Percentiles rank a stretch among this genome's conserved stretches.
These are phyloP conservation scores for Trachelus troglodyta DNA, from an alignment of 2,888 invertebrate genomes.

Conservation along the genomic window DNA sequence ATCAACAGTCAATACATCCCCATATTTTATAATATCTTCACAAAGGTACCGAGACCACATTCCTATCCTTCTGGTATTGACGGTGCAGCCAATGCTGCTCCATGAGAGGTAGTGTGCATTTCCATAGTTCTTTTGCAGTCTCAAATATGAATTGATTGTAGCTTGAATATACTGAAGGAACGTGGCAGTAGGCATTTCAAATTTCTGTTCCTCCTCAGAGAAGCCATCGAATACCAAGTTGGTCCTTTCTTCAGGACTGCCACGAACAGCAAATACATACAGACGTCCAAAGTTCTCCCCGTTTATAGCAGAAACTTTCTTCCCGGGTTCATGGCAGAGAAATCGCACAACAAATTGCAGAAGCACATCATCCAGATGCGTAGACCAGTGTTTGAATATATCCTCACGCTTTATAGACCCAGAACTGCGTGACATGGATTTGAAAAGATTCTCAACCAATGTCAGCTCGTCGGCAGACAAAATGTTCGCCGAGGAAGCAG, in stretches of 20 bases:
- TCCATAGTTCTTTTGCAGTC: conserved; percentile 72
- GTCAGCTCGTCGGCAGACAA: conserved; percentile 59
- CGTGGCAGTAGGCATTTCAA: conserved; percentile 50
- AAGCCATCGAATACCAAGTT: conserved; percentile 56
- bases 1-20: conserved; percentile 61
- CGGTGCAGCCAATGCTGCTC: conserved; percentile 72
- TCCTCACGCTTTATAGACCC: conserved; percentile 64
- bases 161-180: conserved; percentile 78
- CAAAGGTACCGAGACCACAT: conserved; percentile 72
- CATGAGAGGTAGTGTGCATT: conserved; percentile 71
- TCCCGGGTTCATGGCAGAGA: conserved; percentile 61
- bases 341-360: conserved; percentile 60
- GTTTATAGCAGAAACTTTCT: conserved; percentile 56
- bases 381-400: conserved; percentile 64
- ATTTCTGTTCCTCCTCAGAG: conserved; percentile 57
- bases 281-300: conserved; percentile 61
- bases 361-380: conserved; percentile 57
- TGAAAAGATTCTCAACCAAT: conserved; percentile 62
- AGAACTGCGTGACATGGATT: conserved; percentile 63
- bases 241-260: conserved; percentile 57
- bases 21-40: conserved; percentile 65
- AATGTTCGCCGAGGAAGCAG: conserved; percentile 58
- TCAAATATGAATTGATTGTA: conserved; percentile 80
- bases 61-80: conserved; percentile 70
- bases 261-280: conserved; percentile 60